Base-by-base conservation (phyloP, 1,140 invertebrate genomes). In the Mylabris phalerata region DNA sequence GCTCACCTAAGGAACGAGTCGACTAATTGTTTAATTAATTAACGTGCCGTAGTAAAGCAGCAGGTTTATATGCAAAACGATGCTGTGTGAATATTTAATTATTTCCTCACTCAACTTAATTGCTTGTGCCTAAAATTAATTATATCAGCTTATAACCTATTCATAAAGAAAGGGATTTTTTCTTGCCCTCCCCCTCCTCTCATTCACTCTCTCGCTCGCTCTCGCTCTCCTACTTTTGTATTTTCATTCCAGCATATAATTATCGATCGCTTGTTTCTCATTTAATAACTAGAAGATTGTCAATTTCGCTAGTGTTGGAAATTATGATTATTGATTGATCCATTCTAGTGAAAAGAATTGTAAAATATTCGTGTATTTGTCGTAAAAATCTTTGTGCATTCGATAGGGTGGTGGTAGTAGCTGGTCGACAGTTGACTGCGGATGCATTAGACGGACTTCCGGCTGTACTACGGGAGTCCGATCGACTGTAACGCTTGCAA, bases 381-480 rank as follows among this genome's bases (percentile, higher is more conserved):
- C 7, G 32, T 7, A 5, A 7, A 7, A 32, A 32, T 32, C 43
- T 45, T 24, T 45, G 6, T 24, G 25, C n/a, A 50, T 42, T 54
- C 45, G 51, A 54, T 54, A 54, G 51, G 51, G 2, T 32, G 7
- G 51, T 54, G 51, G 32, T 32, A 32, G 51, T 54, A 54, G 51
- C 45, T 54, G 52, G 43, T 55, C 52, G 52, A 44, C 60, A 55
- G 55, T 55, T 55, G 56, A 55, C 56, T 69, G 67, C 70, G 71
- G 71, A 74, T 74, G 67, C 71, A 74, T 74, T 74, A 74, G 72
- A 73, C 70, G 72, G 65, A 73, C 72, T 74, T 74, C 72, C 72
- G 72, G 72, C 63, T 44, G 50, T 62, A 64, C 60, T 61, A 66
- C 63, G 60, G 63, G 59, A 62, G 65, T 63, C 67, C 72, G 71